Base-by-base conservation (phyloP, 2,113 vertebrate genomes). In the Columba livia region DNA sequence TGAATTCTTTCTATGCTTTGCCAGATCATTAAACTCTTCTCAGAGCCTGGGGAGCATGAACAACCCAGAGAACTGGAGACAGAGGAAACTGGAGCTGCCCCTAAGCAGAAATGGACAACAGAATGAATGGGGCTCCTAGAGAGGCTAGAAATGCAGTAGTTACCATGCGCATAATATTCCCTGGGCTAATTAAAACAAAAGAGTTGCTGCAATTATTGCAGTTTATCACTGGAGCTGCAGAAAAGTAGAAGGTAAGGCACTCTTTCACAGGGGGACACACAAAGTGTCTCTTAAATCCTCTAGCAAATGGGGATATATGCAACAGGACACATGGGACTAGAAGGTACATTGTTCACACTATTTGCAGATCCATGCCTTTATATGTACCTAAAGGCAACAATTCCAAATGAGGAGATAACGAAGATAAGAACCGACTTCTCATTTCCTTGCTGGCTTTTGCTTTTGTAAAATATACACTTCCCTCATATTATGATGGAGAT, bases 301-400 rank as follows among this genome's bases (percentile, higher is more conserved):
- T 21, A 3, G 31, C 15, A 31, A 60, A 58, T 5, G 2, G 5
- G 11, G 11, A 15, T 19, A 50, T 2, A 2, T 7, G 18, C 21
- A 72, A 32, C 25, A 47, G 10, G 15, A 36, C 4, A 29, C 12
- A 36, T 4, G 17, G 36, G 24, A 53, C 2, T 54, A 48, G 11
- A 67, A 11, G 21, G 25, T 42, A 50, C 42, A 60, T 29, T n/a
- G 36, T 48, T 32, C 19, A 2, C 6, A 13, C 12, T 26, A 3
- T 8, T 61, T 29, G 18, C 40, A 83, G 25, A 32, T 61, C 36
- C 18, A 18, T 12, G 7, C 32, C 32, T 84, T 70, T 8, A 51
- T 29, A n/a, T 0, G 4, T 29, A 61, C 19, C 23, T 34, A 54
- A 6, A 10, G 29, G 29, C 50, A 85, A 54, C 40, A 82, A 47